Conservation (phyloP, 2,113 vertebrate species). For the Carettochelys insculpta region DNA sequence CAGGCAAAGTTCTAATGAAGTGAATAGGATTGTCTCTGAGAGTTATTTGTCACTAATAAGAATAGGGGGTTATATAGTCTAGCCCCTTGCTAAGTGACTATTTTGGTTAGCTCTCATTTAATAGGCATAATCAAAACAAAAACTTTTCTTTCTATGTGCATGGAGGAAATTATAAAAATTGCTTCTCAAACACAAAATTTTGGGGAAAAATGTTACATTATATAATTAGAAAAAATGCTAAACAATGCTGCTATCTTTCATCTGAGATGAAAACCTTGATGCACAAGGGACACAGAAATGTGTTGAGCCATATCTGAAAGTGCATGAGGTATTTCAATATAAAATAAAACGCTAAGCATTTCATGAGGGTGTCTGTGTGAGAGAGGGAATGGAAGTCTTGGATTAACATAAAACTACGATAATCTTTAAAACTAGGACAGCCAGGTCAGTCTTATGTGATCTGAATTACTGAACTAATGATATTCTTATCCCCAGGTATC, state of each 20-base stretch:
- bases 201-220: background rate
- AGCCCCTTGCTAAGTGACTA: conserved; percentile 12
- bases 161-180: background rate
- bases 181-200: background rate
- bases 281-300: conserved; percentile 11
- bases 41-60: conserved; percentile 21
- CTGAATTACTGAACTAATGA: conserved; percentile 64
- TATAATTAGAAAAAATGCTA: background rate
- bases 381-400: conserved; percentile 24
- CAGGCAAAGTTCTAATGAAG: conserved; percentile 55
- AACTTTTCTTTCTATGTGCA: background rate
- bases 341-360: conserved; percentile 45
- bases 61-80: conserved; percentile 26
- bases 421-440: conserved; percentile 60
- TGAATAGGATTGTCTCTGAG: conserved; percentile 5
- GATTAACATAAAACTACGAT: conserved; percentile 66
- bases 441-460: conserved; percentile 52
- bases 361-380: background rate
- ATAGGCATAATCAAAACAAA: background rate
- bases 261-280: background rate
- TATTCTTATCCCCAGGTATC: conserved; percentile 28
- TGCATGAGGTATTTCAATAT: conserved; percentile 19
- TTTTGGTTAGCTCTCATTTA: conserved; percentile 1
- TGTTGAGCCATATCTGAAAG: conserved; percentile 23
- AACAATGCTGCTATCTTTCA: background rate